These are phyloP conservation scores for Rhagoletis zephyria DNA, from an alignment of 1,140 invertebrate genomes.

Conservation along the genomic window DNA sequence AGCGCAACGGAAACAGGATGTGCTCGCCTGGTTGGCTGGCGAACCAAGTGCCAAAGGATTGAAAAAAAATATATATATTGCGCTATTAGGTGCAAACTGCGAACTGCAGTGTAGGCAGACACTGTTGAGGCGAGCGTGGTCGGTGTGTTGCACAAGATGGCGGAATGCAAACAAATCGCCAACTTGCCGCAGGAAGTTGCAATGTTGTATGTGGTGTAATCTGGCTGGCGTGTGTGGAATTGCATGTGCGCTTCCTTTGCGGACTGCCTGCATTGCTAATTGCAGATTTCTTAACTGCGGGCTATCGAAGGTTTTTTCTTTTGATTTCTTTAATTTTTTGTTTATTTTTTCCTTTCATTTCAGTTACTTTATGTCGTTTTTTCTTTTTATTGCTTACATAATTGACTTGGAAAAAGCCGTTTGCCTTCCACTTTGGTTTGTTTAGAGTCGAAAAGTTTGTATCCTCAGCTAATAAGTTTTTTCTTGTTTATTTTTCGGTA, in stretches of 20 bases:
- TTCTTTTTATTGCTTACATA: no score
- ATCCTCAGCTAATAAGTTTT: no score
- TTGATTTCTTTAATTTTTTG: neutral
- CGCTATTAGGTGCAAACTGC: neutral
- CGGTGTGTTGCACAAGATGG: neutral
- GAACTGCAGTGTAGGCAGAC: neutral
- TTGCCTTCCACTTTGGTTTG: no score
- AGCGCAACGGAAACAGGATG: constrained; percentile 36
- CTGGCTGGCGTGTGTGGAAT: neutral
- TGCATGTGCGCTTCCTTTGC: neutral
- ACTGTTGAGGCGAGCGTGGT: neutral
- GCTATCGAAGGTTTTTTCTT: neutral
- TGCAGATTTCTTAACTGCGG: neutral
- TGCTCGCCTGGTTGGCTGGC: neutral
- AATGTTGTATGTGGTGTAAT: neutral
- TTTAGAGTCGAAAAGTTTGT: no score
- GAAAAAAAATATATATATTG: neutral
- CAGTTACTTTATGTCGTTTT: neutral
- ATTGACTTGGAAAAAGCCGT: no score
- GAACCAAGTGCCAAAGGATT: neutral
- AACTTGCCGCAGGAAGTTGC: constrained; percentile 30
- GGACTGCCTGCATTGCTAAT: neutral
- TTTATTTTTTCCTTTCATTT: neutral
- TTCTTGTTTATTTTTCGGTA: no score
- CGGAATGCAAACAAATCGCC: constrained; percentile 24